phyloP scores from a whole-genome alignment of 2,797 vertebrate genomes.

The Orientallactaga sibirica region DNA sequence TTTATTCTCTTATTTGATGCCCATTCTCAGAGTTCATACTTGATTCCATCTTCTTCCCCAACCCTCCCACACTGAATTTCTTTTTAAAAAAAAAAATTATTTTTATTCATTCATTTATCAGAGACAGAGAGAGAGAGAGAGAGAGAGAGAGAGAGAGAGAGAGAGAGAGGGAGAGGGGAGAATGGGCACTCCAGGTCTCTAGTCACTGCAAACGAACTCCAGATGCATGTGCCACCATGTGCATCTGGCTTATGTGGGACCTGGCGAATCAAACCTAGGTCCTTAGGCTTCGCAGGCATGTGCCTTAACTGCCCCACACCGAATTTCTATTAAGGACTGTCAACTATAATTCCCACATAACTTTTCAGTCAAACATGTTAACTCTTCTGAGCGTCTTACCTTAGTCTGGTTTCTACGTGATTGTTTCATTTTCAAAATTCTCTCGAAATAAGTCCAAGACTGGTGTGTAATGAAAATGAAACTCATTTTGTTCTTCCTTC shows the following conservation, averaged over 20 bases:
- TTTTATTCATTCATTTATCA: no score
- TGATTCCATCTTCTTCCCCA: background rate
- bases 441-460: constrained; percentile 25
- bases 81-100: no score
- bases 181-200: no score
- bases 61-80: background rate
- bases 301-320: no score
- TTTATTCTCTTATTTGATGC: background rate
- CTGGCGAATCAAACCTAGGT: no score
- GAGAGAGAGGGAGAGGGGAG: no score
- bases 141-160: no score
- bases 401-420: background rate
- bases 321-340: background rate
- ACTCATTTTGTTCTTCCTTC: background rate
- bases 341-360: background rate
- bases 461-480: background rate
- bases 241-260: no score
- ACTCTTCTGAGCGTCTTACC: background rate
- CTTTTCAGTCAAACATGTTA: background rate
- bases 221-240: no score
- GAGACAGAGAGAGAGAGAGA: no score
- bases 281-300: no score
- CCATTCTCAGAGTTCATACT: background rate
- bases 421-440: background rate
- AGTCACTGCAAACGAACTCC: no score